A percentile compares a stretch with the other conserved stretches of the same genome.
Conservation (phyloP, 2,888 invertebrate species). For the Caenorhabditis uteleia region DNA sequence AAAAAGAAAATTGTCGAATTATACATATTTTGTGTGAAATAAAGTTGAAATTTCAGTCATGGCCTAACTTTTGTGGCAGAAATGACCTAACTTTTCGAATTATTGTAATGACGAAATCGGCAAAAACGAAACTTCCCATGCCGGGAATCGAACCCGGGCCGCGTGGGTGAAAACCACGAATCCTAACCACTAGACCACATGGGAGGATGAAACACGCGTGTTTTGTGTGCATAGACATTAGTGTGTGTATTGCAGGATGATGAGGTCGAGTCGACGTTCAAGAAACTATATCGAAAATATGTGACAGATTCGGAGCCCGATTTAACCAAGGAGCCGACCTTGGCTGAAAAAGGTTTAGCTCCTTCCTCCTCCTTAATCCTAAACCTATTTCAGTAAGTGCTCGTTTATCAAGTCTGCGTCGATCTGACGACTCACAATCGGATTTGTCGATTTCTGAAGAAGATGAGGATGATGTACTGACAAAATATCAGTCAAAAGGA, state of each 20-base stretch:
- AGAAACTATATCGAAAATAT: conserved; percentile 46
- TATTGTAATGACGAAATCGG: too few species aligned
- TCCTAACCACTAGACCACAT: conserved; percentile 67
- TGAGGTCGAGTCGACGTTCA: conserved; percentile 49
- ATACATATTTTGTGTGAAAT: too few species aligned
- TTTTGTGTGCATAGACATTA: conserved; percentile 1
- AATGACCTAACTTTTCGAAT: too few species aligned
- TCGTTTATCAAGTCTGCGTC: too few species aligned
- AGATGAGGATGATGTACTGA: conserved; percentile 10
- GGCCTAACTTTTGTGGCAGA: too few species aligned
- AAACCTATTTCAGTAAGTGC: background rate
- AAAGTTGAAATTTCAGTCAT: too few species aligned
- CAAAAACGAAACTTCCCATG: conserved; percentile 64
- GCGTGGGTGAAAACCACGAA: conserved; percentile 67
- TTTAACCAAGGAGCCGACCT: conserved; percentile 4
- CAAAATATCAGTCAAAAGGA: conserved; percentile 12
- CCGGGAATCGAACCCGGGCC: conserved; percentile 68
- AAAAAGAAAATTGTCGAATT: too few species aligned
- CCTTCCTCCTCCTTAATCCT: background rate
- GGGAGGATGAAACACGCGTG: conserved; percentile 34
- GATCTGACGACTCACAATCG: conserved; percentile 4
- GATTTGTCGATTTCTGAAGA: conserved; percentile 20
- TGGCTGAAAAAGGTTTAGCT: conserved; percentile 13
- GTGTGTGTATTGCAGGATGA: conserved; percentile 22
- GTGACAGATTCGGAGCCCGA: conserved; percentile 39